Base-by-base conservation (phyloP, 2,113 vertebrate species). In the Echinops telfairi region DNA sequence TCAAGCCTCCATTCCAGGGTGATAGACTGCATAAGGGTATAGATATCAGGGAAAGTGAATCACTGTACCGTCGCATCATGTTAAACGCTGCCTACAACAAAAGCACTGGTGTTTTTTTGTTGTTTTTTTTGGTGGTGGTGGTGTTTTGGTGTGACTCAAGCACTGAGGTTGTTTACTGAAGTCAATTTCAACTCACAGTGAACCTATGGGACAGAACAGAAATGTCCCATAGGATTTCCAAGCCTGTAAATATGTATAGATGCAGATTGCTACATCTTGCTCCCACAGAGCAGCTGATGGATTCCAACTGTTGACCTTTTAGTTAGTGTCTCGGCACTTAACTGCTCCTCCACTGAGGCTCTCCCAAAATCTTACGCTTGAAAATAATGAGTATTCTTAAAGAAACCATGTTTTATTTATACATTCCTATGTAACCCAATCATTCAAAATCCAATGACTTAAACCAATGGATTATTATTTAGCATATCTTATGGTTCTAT, bases 391-490 rank as follows among this genome's bases (percentile, higher is more conserved):
- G 40, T 73, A 66, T n/a, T 83, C n/a, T 70, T 47, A 60, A 40
- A 93, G 22, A 60, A 86, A 82, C 0, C n/a, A 36, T 82, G 60
- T 53, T 64, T 88, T 25, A 89, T 8, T 43, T 85, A 68, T 22
- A 1, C 16, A 57, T 79, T 88, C 20, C 11, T 4, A 9, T 83
- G 70, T 58, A n/a, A 81, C 1, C 19, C 38, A 78, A 3, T 81
- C 83, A 62, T 57, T 23, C 40, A 82, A 43, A 78, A 78, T 38
- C 16, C n/a, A 73, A 8, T 86, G 53, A 8, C 14, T 85, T 40
- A n/a, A 76, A 53, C 23, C 4, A 53, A 89, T 82, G 4, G 86
- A 85, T 82, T 66, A 82, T 77, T 88, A 53, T 83, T 93, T 89
- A 82, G 71, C 85, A 53, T 87, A 89, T 87, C 27, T 70, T 71